phyloP scores from a whole-genome alignment of 2,113 vertebrate genomes.

The Stomatorhinus ivindoensis region DNA sequence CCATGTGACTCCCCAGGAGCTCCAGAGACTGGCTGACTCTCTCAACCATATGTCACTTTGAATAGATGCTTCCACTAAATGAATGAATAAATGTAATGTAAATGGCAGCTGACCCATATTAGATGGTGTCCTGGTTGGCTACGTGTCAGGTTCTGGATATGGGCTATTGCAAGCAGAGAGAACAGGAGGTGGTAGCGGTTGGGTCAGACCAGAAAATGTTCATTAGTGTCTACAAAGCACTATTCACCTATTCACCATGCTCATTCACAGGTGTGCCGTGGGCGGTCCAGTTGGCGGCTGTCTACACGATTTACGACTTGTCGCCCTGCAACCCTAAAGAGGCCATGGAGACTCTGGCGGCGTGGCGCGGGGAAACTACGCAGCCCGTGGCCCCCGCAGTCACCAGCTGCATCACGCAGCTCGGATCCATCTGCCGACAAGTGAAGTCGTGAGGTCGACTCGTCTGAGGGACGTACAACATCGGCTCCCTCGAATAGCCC shows the following conservation, averaged over 20 bases:
- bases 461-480: neutral
- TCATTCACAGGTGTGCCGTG: constrained; percentile 72
- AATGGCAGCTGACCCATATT: neutral
- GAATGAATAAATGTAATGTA: neutral
- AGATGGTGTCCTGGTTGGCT: neutral
- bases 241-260: neutral
- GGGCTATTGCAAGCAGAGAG: neutral
- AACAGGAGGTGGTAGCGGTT: neutral
- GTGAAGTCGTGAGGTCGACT: constrained; percentile 34
- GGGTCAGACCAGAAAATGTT: neutral
- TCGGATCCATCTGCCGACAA: constrained; percentile 61
- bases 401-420: constrained; percentile 65
- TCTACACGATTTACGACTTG: constrained; percentile 82
- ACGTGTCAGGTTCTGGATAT: neutral
- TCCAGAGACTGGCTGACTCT: neutral
- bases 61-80: neutral
- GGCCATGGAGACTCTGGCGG: constrained; percentile 62
- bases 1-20: neutral
- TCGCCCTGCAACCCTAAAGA: constrained; percentile 75
- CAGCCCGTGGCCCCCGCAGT: constrained; percentile 64
- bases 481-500: neutral
- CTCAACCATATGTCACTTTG: neutral
- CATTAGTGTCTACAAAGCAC: neutral
- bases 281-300: constrained; percentile 82
- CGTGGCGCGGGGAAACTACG: constrained; percentile 62